Evolutionary conservation across 2,888 invertebrate genomes (phyloP), one percentile per base, ranked within the genome.

Genomic region (Xanthia togata): DNA sequence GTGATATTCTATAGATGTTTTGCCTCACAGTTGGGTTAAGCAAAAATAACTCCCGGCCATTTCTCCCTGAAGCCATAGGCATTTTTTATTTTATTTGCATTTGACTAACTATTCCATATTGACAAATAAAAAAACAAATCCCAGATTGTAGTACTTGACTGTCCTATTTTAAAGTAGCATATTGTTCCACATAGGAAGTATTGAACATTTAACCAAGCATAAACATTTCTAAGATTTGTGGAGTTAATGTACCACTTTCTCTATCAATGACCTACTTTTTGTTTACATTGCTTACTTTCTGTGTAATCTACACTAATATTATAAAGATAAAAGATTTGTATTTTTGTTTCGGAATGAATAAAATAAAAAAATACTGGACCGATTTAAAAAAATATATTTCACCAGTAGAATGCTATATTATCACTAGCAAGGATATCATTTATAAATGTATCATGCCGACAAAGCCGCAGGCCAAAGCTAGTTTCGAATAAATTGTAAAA

Each of bases 201-300:
- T 76, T 76, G 41, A 68, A 35, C 8, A 26, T 31, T 57, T 41
- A 31, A 12, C 47, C 14, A n/a, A 47, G 17, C 53, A 59, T 12
- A 53, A 63, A 38, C 0, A 53, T 53, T 38, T 53, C 44, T 57
- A n/a, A 44, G 41, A 14, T 20, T 62, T 55, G 17, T 53, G 14
- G n/a, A 35, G 55, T 57, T 1, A 35, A 55, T 83, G 53, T 59
- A 57, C 60, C 14, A 67, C 75, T 84, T 82, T 84, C 81, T 67
- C 82, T 81, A 53, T 71, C 41, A 50, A 64, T 81, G 81, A 65
- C 82, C 84, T 68, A 81, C 57, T 71, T 82, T 64, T 63, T 41
- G 31, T 67, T 62, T 53, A 11, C n/a, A 53, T 67, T 63, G 26
- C 60, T 57, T 57, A 83, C 70, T 79, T 78, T 76, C 62, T 77